phyloP scores from a whole-genome alignment of 2,113 vertebrate species.

The Muscicapa adusta region DNA sequence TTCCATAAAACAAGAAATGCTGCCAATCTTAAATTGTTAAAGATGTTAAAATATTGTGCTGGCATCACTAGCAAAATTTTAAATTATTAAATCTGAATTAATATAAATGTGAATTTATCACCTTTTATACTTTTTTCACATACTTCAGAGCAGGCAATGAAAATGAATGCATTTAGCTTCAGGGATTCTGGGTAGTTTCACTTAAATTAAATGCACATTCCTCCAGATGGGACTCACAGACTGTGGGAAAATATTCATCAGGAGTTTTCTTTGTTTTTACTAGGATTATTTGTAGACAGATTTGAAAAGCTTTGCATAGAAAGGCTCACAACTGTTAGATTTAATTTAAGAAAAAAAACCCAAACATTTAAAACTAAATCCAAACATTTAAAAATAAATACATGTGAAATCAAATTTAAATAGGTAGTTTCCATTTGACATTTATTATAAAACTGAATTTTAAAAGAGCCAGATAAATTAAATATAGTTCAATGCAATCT shows the following conservation, averaged over 20 bases:
- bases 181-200: not conserved
- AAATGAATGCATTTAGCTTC: not conserved
- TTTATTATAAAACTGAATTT: not conserved
- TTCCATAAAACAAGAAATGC: not conserved
- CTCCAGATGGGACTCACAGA: not conserved
- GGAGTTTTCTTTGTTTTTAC: not conserved
- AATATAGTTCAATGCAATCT: not conserved
- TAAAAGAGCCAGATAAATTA: not conserved
- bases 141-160: not conserved
- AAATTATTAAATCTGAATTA: not conserved
- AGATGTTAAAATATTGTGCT: not conserved
- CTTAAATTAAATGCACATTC: not conserved
- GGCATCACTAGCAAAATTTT: not conserved
- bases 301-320: not conserved
- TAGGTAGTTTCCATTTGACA: not conserved
- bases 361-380: not conserved
- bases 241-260: not conserved
- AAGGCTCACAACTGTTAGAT: not conserved
- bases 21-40: not conserved
- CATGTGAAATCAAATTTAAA: not conserved
- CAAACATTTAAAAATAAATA: not conserved
- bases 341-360: fast-evolving
- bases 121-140: not conserved
- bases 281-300: not conserved
- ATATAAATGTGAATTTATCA: not conserved